Conservation (phyloP, 2,888 invertebrate species). For the Oeneis ivallda region DNA sequence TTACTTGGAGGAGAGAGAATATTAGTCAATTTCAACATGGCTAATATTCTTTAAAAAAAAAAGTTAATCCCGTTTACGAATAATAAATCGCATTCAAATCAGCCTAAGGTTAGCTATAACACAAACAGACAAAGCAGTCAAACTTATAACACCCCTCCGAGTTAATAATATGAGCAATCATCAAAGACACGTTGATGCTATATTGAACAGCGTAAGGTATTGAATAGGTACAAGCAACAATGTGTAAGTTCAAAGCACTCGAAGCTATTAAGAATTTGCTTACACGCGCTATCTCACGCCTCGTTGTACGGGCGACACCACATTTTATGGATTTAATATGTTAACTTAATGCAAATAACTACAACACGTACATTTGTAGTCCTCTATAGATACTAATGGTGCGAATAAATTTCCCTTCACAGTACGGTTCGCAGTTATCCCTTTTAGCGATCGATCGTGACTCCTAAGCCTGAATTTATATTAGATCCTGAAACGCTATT, state of each 20-base stretch:
- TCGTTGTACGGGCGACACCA: slow-evolving; percentile 59
- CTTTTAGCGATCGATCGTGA: slow-evolving; percentile 37
- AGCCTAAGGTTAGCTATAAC: no score
- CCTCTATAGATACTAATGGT: slow-evolving; percentile 48
- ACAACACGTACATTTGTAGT: slow-evolving; percentile 50
- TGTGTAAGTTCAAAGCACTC: slow-evolving; percentile 26
- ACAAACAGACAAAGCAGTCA: no score
- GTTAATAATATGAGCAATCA: slow-evolving; percentile 2
- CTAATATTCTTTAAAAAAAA: no score
- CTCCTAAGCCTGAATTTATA: slow-evolving; percentile 29
- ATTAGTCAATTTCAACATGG: no score
- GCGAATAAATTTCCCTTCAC: slow-evolving; percentile 50
- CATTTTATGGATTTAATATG: slow-evolving; percentile 68
- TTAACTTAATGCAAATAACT: slow-evolving; percentile 71
- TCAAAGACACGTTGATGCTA: slow-evolving; percentile 6
- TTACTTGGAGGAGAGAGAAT: no score
- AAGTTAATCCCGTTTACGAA: no score
- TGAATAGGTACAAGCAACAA: slow-evolving; percentile 14
- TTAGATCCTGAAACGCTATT: slow-evolving; percentile 20
- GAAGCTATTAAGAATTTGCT: slow-evolving; percentile 39
- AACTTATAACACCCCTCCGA: no score
- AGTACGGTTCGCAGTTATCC: slow-evolving; percentile 40
- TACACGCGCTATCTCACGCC: slow-evolving; percentile 47
- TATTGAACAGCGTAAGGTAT: background rate
- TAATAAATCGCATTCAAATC: no score